phyloP scores from a whole-genome alignment of 2,888 invertebrate genomes.

The Rhamnusium bicolor region DNA sequence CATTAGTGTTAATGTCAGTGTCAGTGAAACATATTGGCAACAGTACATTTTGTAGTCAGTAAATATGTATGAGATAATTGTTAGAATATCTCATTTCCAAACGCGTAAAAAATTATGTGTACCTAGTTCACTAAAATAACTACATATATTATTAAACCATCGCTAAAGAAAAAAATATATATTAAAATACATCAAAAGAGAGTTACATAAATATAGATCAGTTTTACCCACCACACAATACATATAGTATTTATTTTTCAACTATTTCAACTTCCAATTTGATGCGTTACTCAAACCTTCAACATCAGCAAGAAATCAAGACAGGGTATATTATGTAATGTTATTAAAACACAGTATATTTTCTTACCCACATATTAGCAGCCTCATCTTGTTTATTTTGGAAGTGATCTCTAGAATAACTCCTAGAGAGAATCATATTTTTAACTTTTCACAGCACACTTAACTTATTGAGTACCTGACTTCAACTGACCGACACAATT shows the following conservation, averaged over 20 bases:
- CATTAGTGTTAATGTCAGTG: not conserved
- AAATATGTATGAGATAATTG: not conserved
- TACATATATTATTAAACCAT: no score
- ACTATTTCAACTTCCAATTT: no score
- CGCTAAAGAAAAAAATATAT: no score
- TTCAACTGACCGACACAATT: constrained; percentile 58
- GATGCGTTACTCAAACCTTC: no score
- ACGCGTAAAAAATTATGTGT: not conserved
- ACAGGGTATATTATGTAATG: no score
- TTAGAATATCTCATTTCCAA: not conserved
- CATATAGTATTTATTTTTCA: no score
- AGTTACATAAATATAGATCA: no score
- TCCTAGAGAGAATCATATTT: constrained; percentile 66
- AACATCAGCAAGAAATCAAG: no score
- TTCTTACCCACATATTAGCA: constrained; percentile 68
- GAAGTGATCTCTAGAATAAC: constrained; percentile 62
- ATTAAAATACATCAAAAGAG: no score
- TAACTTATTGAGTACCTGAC: constrained; percentile 60
- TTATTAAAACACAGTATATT: not conserved
- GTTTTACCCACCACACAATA: no score
- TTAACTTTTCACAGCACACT: constrained; percentile 51
- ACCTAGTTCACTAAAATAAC: no score
- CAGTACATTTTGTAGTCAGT: not conserved
- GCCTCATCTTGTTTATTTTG: constrained; percentile 60
- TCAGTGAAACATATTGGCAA: not conserved